Evolutionary conservation across 2,888 invertebrate genomes (phyloP), one percentile per base, ranked within the genome.

Genomic region (Smittia aterrima): DNA sequence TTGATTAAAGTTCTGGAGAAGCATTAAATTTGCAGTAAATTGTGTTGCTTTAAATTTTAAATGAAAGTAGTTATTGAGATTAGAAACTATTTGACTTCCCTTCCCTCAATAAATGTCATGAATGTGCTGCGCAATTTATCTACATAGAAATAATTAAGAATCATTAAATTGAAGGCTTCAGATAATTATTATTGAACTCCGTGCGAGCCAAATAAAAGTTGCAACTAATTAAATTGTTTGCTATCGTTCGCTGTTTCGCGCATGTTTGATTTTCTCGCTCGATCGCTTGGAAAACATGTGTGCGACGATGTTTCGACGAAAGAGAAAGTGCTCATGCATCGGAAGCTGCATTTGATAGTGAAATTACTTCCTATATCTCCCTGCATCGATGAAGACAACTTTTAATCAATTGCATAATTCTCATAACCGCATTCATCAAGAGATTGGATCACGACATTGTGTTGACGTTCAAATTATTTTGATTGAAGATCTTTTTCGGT

Each of bases 1-100:
- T 83, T 98, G 77, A 86, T 89, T 1, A 88, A 91, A 82, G 92
- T 91, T 62, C 85, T 95, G 78, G 92, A 94, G 78, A 93, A 93
- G 83, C 87, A 89, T 82, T 90, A 79, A 80, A 38, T 22, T 24
- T n/a, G n/a, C n/a, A n/a, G 32, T 9, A 32, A 9, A 32, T 3
- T 32, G 32, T 32, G 32, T 6, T 38, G 1, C 7, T 38, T 32
- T 25, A 25, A 64, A 53, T n/a, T n/a, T n/a, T n/a, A n/a, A n/a
- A n/a, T n/a, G n/a, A n/a, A n/a, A n/a, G n/a, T n/a, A 47, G 16
- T 47, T 47, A 47, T 47, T 47, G 47, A 47, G 13, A 13, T 47
- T 47, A n/a, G 47, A 32, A 3, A 6, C 32, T 9, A 32, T 9
- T 32, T 32, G 32, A 32, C 9, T 32, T 32, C 32, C 9, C 32